Evolutionary conservation across 2,797 vertebrate species (phyloP).

Genomic region (Erethizon dorsatum): DNA sequence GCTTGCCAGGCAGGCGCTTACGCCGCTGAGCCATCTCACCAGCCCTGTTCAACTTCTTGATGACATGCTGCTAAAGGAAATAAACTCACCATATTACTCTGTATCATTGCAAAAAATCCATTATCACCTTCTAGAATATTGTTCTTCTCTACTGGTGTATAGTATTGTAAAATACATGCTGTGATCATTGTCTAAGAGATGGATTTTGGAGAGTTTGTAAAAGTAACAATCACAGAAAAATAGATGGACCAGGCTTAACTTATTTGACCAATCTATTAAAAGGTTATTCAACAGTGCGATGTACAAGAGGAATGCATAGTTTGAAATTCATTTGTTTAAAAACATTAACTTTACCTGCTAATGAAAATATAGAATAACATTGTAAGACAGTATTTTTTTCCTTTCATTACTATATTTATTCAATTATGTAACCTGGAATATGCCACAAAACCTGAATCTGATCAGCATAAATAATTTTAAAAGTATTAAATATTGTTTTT

Average conservation of each 20-base stretch:
- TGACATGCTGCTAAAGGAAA: conserved; percentile 69
- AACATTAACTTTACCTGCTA: neutral
- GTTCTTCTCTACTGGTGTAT: conserved; percentile 10
- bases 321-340: conserved; percentile 18
- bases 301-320: neutral
- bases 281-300: neutral
- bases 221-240: neutral
- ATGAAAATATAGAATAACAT: neutral
- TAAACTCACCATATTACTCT: conserved; percentile 1
- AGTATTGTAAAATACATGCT: conserved; percentile 37
- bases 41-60: conserved; percentile 52
- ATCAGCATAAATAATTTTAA: conserved; percentile 15
- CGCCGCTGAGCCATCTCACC: too few relatives aligned
- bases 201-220: neutral
- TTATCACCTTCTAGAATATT: conserved; percentile 20
- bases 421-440: neutral
- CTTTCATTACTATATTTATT: conserved; percentile 2
- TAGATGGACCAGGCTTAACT: neutral
- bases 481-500: conserved; percentile 16
- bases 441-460: conserved; percentile 19
- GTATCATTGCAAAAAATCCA: conserved; percentile 34
- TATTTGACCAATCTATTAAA: neutral
- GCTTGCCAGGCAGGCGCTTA: too few relatives aligned
- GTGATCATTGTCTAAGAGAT: neutral
- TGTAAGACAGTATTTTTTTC: conserved; percentile 29